Base-by-base conservation (phyloP, 2,888 invertebrate genomes). In the Diachrysia chrysitis region DNA sequence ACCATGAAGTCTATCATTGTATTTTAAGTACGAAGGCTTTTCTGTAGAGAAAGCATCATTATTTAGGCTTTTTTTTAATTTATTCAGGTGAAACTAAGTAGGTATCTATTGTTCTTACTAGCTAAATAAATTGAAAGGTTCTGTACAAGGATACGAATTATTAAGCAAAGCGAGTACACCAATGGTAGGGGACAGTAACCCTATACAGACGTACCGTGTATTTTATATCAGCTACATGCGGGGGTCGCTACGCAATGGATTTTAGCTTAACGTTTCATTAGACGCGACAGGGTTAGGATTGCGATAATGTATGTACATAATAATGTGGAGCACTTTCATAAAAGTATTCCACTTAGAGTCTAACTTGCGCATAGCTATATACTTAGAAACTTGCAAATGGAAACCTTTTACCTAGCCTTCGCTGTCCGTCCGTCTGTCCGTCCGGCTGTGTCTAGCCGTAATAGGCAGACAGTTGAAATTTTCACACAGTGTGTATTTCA, bases 251-350 rank as follows among this genome's bases (percentile, higher is more conserved):
- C 68, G 67, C 64, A 81, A 81, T 81, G 76, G 81, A 76, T 74
- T 83, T 74, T 69, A 81, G 80, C 80, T 81, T 79, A 82, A 55
- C 74, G 68, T 75, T 79, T 81, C 77, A 81, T 81, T 81, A 81
- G 66, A 60, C 56, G 60, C 61, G 76, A 76, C 79, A 79, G 69
- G 73, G 79, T 79, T 80, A 73, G 56, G 68, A 62, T 71, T 16
- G 48, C 61, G 23, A 42, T 63, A 48, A 73, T 68, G 58, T 68
- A 64, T 77, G 53, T 61, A 68, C 63, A 59, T 67, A 48, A 23
- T 63, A 32, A 58, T 60, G 2, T 12, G 51, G 53, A 48, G 37
- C 32, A 14, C 17, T 55, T 69, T 57, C 53, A 19, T 48, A 19
- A 5, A 12, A 19, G 12, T 14, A 17, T n/a, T n/a, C 48, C 48